A percentile compares a stretch with the other conserved stretches of the same genome.
Evolutionary conservation across 2,888 invertebrate species (phyloP).

Genomic region (Polymixis lichenea): DNA sequence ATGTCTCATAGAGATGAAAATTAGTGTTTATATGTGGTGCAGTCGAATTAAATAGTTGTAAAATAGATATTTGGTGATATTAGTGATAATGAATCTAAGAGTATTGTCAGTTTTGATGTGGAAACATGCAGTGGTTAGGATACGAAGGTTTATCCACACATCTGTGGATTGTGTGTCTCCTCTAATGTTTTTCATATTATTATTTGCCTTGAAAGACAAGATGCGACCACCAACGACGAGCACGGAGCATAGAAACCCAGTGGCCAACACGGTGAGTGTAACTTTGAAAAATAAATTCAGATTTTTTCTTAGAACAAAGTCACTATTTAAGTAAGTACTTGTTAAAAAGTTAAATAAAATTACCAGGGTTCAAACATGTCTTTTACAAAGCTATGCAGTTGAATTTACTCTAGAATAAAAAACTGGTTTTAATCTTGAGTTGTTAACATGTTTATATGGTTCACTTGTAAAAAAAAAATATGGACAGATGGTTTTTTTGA

Average conservation of each 20-base stretch:
- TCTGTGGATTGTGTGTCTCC: conserved; percentile 28
- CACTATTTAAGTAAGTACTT: no score
- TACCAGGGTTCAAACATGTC: background rate
- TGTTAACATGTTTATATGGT: no score
- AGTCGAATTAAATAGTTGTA: conserved; percentile 8
- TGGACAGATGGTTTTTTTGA: no score
- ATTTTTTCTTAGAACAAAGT: background rate
- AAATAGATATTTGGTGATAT: conserved; percentile 24
- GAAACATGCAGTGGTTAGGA: conserved; percentile 74
- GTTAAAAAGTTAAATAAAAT: background rate
- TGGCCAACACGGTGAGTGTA: conserved; percentile 44
- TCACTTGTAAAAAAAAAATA: background rate
- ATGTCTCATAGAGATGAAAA: conserved; percentile 8
- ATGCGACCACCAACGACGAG: background rate
- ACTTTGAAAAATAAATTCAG: background rate
- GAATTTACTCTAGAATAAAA: background rate
- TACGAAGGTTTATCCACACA: conserved; percentile 45
- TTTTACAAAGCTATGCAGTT: background rate
- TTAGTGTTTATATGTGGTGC: conserved; percentile 28
- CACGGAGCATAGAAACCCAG: background rate
- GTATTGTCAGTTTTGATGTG: conserved; percentile 72
- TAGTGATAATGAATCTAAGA: conserved; percentile 29
- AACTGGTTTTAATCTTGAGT: background rate
- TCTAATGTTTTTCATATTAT: conserved; percentile 40
- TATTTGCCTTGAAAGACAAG: conserved; percentile 17